These are phyloP conservation scores for Ypsolopha sequella DNA, from an alignment of 2,888 invertebrate species.

Conservation along the genomic window DNA sequence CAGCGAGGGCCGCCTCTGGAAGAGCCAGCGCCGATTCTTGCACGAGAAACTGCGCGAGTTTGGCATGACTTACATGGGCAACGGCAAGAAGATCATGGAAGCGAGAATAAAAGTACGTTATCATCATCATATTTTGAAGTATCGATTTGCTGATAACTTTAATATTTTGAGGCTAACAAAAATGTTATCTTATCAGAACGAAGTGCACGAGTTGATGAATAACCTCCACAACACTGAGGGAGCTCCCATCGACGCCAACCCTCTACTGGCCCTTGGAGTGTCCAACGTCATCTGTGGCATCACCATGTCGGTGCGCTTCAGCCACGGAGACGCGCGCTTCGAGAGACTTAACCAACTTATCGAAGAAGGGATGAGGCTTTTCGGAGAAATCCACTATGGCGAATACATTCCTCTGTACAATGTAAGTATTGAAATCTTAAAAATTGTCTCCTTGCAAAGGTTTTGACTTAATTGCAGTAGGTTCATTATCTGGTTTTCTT, in stretches of 20 bases:
- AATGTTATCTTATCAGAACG: conserved; percentile 62
- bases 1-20: conserved; percentile 90
- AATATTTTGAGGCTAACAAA: background rate
- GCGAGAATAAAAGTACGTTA: conserved; percentile 82
- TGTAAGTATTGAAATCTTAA: conserved; percentile 28
- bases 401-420: conserved; percentile 87
- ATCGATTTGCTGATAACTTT: background rate
- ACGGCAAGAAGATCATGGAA: conserved; percentile 86
- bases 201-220: conserved; percentile 81
- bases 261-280: conserved; percentile 82
- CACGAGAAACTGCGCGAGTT: conserved; percentile 88
- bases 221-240: conserved; percentile 74
- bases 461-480: too few relatives aligned
- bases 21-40: conserved; percentile 88
- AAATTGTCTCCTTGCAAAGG: too few relatives aligned
- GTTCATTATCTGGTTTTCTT: conserved; percentile 9
- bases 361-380: conserved; percentile 91
- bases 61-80: conserved; percentile 89
- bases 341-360: conserved; percentile 86
- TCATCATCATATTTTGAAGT: background rate
- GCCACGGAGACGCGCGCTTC: conserved; percentile 82
- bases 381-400: conserved; percentile 84
- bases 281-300: conserved; percentile 93
- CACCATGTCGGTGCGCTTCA: conserved; percentile 90
- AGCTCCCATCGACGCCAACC: conserved; percentile 80